Base-by-base conservation (phyloP, 1,140 invertebrate genomes). In the Argopecten irradians region DNA sequence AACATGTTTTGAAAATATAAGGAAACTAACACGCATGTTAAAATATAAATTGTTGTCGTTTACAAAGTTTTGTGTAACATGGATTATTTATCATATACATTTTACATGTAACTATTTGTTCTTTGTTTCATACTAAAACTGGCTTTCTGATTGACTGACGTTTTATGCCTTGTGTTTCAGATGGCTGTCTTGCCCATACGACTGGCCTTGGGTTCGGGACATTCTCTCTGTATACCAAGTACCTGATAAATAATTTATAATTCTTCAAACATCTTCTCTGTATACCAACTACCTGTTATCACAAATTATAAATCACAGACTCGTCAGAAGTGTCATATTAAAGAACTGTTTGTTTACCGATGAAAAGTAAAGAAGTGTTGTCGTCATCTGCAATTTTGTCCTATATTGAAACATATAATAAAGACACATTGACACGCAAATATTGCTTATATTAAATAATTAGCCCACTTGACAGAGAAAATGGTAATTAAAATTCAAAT, bases 101-200 rank as follows among this genome's bases (percentile, higher is more conserved):
- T 8, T 11, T 8, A 16, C 14, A 1, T 19, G 2, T 11, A 36
- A 13, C 9, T 88, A 0, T 71, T 36, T 28, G 14, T 7, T 85
- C 11, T 88, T 82, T 84, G 0, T 82, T 1, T 34, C 8, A 33
- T 9, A 19, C 16, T n/a, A n/a, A n/a, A n/a, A n/a, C n/a, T n/a
- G n/a, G n/a, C n/a, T n/a, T n/a, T n/a, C n/a, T 35, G 46, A 5
- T 8, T 22, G 46, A 34, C 35, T 46, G 1, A 3, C 2, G n/a
- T 43, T 84, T 46, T 11, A 34, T n/a, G n/a, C n/a, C 82, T 36
- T 87, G 8, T 28, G 84, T 92, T 91, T 43, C 90, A 92, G 91
- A 91, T 88, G 91, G 88, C 33, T 92, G 91, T 87, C 83, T 92
- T n/a, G 83, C 91, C 28, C 91, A 92, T 87, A 91, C 91, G 34